Evolutionary conservation across 2,888 invertebrate genomes (phyloP), one percentile per base, ranked within the genome.

Genomic region (Andrena chrysosceles): DNA sequence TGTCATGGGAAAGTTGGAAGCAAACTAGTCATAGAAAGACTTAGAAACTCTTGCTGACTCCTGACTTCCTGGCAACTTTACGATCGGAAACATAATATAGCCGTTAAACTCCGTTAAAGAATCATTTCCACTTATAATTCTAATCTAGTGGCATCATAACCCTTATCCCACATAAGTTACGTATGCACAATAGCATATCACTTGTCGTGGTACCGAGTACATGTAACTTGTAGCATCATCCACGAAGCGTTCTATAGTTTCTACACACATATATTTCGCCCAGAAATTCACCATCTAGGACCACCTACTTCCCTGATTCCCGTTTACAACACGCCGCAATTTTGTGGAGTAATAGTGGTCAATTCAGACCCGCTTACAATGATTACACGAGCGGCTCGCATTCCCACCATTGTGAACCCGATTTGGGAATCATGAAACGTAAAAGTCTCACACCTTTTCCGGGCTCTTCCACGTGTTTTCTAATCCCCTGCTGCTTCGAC

Each of bases 401-500:
- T 5, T 8, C 4, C 16, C 66, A 66, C 48, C 69, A 48, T 42
- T 49, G 35, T 16, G 31, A 42, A 23, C 10, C 56, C 56, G 5
- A 7, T 54, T 10, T 16, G 13, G 5, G 10, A 64, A 26, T 72
- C n/a, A 29, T 0, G 8, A 23, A 2, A 8, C 6, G 13, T 2
- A 31, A 49, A 69, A 62, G 26, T 66, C 20, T 56, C 13, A 2
- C 60, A 48, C 42, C 77, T 79, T 86, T 86, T 86, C 71, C 73
- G 62, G 64, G 74, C 29, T 63, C 86, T 84, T 85, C 67, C 83
- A 81, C 68, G 52, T 10, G 8, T 42, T 33, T 85, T 75, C 86
- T 91, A 87, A 78, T 74, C 66, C 42, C 89, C 89, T 87, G 87
- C 82, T 90, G 71, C 79, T 54, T 67, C 85, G 84, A 84, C 80